Conservation (phyloP, 2,113 vertebrate species). For the Neofelis nebulosa region DNA sequence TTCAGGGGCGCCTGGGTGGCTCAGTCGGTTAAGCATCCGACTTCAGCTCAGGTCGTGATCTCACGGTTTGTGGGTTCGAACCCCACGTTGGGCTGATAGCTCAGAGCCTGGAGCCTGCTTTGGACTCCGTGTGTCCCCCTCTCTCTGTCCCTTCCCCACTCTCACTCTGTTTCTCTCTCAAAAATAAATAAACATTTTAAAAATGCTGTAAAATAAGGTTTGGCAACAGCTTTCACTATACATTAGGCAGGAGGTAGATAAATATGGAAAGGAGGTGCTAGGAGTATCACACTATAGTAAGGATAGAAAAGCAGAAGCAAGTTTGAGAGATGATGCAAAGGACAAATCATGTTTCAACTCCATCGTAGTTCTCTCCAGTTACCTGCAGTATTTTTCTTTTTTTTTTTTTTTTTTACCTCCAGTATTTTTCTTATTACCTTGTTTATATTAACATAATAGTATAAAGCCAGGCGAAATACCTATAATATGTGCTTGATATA, state of each 20-base stretch:
- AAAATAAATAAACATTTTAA: too few species aligned
- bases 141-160: too few species aligned
- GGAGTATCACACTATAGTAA: neutral
- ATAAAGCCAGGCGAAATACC: constrained; percentile 2
- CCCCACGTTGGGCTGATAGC: too few species aligned
- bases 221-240: neutral
- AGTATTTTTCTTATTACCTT: neutral
- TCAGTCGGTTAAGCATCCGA: too few species aligned
- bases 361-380: constrained; percentile 1
- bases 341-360: neutral
- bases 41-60: too few species aligned
- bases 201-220: neutral
- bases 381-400: too few species aligned
- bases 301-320: neutral
- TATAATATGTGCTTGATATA: neutral
- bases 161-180: too few species aligned
- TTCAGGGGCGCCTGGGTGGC: too few species aligned
- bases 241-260: neutral
- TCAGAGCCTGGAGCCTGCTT: too few species aligned
- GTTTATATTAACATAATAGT: neutral
- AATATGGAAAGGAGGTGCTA: neutral
- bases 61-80: too few species aligned
- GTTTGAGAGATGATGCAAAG: neutral
- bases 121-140: too few species aligned
- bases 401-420: neutral